These are phyloP conservation scores for Troides oblongomaculatus DNA, from an alignment of 2,888 invertebrate species.

Conservation along the genomic window DNA sequence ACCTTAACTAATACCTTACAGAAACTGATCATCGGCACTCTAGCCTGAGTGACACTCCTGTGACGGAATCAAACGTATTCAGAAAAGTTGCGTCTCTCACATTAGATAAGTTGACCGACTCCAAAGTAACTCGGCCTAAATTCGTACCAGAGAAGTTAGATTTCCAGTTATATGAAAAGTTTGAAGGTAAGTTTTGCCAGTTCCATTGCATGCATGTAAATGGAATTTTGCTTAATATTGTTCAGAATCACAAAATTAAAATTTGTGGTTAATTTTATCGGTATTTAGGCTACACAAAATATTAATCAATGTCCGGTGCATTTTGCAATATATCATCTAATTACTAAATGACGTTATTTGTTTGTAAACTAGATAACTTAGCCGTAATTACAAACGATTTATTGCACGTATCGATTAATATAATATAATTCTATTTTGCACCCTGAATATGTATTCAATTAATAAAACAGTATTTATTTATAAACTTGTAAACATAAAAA, in stretches of 20 bases:
- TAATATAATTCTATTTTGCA: no score
- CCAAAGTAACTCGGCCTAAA: constrained; percentile 84
- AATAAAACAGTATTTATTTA: no score
- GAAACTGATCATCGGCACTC: constrained; percentile 67
- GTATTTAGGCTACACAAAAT: no score
- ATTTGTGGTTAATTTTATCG: no score
- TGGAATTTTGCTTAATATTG: constrained; percentile 3
- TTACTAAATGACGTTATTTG: no score
- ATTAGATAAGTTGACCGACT: constrained; percentile 85
- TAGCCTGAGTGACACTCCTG: constrained; percentile 73
- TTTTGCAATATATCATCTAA: no score
- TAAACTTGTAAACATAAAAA: no score
- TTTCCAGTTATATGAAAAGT: constrained; percentile 92
- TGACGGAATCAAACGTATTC: constrained; percentile 84
- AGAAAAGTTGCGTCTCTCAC: constrained; percentile 92
- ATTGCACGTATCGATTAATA: no score
- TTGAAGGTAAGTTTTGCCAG: constrained; percentile 85
- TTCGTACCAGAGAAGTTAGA: constrained; percentile 92
- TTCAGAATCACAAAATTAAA: neutral
- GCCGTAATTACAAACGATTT: no score
- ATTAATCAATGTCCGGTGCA: no score
- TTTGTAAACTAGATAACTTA: neutral
- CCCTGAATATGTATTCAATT: no score
- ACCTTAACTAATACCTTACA: constrained; percentile 36
- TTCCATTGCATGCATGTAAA: neutral